Conservation (phyloP, 2,797 vertebrate species). For the Malurus leucopterus region DNA sequence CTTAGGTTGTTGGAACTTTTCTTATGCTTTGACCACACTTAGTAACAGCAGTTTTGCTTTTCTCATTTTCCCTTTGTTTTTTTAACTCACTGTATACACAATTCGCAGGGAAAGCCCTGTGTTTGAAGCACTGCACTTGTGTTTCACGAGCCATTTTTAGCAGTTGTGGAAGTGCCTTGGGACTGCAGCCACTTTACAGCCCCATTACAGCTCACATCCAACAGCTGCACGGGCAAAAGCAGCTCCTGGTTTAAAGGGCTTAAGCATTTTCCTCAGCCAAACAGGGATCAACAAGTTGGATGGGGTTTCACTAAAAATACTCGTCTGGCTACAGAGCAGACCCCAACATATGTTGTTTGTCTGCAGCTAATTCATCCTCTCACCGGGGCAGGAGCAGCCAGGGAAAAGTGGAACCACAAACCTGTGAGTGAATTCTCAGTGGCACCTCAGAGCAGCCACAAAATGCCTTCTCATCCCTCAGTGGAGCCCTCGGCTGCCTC, state of each 20-base stretch:
- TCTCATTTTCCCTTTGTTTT: too few relatives aligned
- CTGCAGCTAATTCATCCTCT: slow-evolving; percentile 47
- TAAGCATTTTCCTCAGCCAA: slow-evolving; percentile 31
- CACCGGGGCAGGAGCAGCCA: not conserved
- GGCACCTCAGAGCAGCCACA: slow-evolving; percentile 50
- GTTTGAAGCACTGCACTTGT: not conserved
- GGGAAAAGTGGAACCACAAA: slow-evolving; percentile 3
- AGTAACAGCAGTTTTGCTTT: too few relatives aligned
- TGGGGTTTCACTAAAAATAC: slow-evolving; percentile 24
- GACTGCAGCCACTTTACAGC: not conserved
- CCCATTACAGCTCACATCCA: not conserved
- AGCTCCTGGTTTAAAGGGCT: not conserved
- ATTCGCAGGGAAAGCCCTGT: not conserved
- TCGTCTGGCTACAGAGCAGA: not conserved
- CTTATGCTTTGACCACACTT: too few relatives aligned
- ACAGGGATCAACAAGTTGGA: slow-evolving; percentile 6
- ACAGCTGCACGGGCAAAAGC: slow-evolving; percentile 12
- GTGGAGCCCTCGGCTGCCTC: slow-evolving; percentile 41
- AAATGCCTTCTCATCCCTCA: slow-evolving; percentile 35
- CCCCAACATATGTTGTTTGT: slow-evolving; percentile 52
- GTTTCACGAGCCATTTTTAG: not conserved
- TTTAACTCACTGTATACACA: too few relatives aligned
- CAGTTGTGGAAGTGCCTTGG: not conserved
- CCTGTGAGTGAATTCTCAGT: slow-evolving; percentile 31
- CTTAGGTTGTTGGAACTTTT: too few relatives aligned